Conservation (phyloP, 2,888 invertebrate genomes). For the Rhagonycha lutea region DNA sequence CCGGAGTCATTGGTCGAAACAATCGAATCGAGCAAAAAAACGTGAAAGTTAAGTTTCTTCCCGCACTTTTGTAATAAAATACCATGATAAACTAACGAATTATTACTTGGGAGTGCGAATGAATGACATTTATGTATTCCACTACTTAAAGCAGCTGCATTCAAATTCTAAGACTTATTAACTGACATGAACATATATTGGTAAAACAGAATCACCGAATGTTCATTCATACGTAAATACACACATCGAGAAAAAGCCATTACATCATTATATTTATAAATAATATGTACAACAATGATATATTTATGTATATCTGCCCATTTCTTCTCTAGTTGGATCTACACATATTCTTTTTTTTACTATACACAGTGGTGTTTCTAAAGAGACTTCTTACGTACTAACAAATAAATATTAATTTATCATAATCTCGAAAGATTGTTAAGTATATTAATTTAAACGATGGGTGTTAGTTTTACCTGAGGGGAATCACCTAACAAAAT, state of each 20-base stretch:
- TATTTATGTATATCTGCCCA: slow-evolving; percentile 25
- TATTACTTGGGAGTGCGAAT: slow-evolving; percentile 19
- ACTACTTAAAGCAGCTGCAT: slow-evolving; percentile 26
- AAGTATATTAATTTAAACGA: not conserved
- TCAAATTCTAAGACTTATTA: slow-evolving; percentile 27
- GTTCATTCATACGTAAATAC: slow-evolving; percentile 33
- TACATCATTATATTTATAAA: slow-evolving; percentile 30
- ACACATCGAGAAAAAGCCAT: slow-evolving; percentile 36
- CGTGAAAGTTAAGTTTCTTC: not conserved
- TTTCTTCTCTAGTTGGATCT: slow-evolving; percentile 21
- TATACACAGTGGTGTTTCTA: slow-evolving; percentile 27
- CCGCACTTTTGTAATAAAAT: slow-evolving; percentile 28
- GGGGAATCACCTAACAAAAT: not conserved
- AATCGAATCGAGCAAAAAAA: not conserved
- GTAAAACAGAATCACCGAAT: slow-evolving; percentile 26
- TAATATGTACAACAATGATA: slow-evolving; percentile 29
- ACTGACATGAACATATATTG: slow-evolving; percentile 28
- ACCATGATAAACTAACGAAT: slow-evolving; percentile 24
- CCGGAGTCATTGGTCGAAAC: not conserved
- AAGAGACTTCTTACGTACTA: slow-evolving; percentile 25
- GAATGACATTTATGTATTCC: slow-evolving; percentile 29
- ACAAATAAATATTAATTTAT: slow-evolving; percentile 24
- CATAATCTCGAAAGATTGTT: slow-evolving; percentile 2
- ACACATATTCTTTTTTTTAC: slow-evolving; percentile 19
- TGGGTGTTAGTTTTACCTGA: not conserved